These are phyloP conservation scores for Bombus fervidus DNA, from an alignment of 1,140 invertebrate species.

Conservation along the genomic window DNA sequence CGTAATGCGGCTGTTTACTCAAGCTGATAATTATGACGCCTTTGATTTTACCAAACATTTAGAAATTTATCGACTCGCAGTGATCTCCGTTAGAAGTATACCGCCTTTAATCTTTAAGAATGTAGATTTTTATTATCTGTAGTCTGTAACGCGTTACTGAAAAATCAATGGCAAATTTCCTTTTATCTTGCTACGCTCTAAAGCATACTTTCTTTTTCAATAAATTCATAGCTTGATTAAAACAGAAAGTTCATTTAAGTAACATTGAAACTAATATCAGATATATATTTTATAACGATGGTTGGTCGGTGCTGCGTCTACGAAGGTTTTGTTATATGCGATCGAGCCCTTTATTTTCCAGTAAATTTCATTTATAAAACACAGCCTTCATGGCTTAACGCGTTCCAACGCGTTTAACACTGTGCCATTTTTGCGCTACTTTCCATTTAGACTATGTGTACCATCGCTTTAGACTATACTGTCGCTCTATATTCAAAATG, in stretches of 20 bases:
- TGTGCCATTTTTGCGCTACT: background rate
- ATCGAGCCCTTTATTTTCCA: background rate
- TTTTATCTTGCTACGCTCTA: background rate
- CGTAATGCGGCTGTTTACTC: background rate
- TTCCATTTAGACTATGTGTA: background rate
- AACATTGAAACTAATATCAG: background rate
- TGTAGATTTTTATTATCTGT: background rate
- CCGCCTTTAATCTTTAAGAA: background rate
- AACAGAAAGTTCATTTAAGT: too few species aligned
- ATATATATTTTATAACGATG: background rate
- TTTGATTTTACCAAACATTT: conserved; percentile 2
- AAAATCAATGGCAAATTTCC: too few species aligned
- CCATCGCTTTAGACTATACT: background rate
- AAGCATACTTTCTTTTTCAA: background rate
- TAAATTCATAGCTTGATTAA: background rate
- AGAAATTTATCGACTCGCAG: background rate
- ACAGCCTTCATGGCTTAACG: background rate
- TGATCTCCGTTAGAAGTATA: background rate
- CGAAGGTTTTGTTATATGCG: background rate
- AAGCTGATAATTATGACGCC: conserved; percentile 44
- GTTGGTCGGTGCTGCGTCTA: background rate
- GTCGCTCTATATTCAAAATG: too few species aligned
- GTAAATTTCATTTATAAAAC: background rate
- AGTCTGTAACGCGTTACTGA: background rate
- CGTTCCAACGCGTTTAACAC: too few species aligned